A percentile compares a stretch with the other conserved stretches of the same genome.
Conservation (phyloP, 2,113 vertebrate species). For the Nasalis larvatus region DNA sequence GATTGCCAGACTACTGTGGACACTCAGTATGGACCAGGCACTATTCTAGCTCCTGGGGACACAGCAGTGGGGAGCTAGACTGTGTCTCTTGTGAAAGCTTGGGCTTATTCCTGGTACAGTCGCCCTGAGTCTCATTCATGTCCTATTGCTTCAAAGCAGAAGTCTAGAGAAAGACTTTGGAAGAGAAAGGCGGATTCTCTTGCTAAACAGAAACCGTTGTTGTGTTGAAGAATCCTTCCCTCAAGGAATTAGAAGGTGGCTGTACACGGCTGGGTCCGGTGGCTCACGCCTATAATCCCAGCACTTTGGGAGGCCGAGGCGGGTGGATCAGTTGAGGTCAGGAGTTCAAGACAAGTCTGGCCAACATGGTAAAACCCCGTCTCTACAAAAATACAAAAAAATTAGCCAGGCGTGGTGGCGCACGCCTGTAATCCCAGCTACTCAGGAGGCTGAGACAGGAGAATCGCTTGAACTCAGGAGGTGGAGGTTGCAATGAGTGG, state of each 20-base stretch:
- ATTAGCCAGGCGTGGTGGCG: no score
- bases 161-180: background rate
- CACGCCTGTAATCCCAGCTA: no score
- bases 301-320: no score
- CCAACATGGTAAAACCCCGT: no score
- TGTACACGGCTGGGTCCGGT: no score
- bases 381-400: no score
- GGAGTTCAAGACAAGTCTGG: no score
- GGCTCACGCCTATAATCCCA: no score
- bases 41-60: background rate
- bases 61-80: background rate
- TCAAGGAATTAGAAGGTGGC: background rate
- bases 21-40: background rate
- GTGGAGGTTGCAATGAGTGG: no score
- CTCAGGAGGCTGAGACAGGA: no score
- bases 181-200: background rate
- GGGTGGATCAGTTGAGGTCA: no score
- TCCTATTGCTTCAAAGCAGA: background rate
- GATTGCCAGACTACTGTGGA: background rate
- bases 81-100: background rate
- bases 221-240: background rate
- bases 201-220: background rate
- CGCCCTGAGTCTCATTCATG: background rate
- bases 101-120: background rate
- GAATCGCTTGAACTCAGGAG: no score